Evolutionary conservation across 2,888 invertebrate species (phyloP).

Genomic region (Cinara cedri): DNA sequence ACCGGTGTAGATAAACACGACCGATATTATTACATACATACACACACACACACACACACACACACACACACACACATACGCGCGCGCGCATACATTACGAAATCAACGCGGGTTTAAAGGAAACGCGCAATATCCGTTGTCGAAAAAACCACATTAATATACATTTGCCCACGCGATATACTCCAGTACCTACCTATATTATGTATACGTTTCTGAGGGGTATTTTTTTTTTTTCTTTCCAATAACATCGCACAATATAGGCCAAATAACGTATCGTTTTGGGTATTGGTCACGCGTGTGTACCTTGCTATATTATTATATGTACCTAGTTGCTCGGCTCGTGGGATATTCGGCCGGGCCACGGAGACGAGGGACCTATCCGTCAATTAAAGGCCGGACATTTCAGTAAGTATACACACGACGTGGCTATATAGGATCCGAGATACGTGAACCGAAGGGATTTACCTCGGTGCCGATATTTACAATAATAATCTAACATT

Average conservation of each 20-base stretch:
- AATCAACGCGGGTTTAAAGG: neutral
- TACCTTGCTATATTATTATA: too few species aligned
- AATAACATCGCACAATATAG: neutral
- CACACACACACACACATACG: neutral
- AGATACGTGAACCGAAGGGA: neutral
- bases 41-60: too few species aligned
- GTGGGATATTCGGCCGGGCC: too few species aligned
- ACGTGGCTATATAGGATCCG: neutral
- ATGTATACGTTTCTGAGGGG: too few species aligned
- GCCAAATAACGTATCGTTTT: neutral
- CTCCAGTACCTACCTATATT: neutral
- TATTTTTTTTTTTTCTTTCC: neutral
- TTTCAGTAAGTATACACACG: conserved; percentile 18
- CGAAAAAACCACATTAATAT: conserved; percentile 10
- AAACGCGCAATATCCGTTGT: conserved; percentile 13
- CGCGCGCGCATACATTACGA: neutral
- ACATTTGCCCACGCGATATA: neutral
- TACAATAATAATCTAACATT: too few species aligned
- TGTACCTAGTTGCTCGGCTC: too few species aligned
- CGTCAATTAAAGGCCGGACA: conserved; percentile 44
- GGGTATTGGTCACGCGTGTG: too few species aligned
- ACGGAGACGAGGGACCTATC: conserved; percentile 6
- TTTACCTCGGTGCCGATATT: neutral
- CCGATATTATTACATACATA: neutral
- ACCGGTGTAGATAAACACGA: neutral